phyloP scores from a whole-genome alignment of 2,113 vertebrate species.

The Melierax canorus region DNA sequence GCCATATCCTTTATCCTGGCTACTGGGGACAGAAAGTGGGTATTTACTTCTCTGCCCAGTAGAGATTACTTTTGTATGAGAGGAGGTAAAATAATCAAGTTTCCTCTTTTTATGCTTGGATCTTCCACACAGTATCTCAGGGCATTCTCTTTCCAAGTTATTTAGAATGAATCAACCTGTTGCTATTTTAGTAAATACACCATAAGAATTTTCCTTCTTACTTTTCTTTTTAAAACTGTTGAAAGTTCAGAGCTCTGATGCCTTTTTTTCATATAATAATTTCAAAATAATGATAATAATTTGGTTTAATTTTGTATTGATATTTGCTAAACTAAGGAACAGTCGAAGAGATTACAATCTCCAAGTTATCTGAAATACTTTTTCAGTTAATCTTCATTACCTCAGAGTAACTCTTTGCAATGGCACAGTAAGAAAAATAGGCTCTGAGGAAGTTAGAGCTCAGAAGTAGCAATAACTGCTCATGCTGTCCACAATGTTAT shows the following conservation, averaged over 20 bases:
- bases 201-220: neutral
- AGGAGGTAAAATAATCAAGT: neutral
- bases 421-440: neutral
- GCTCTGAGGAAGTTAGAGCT: neutral
- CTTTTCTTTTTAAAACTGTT: neutral
- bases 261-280: neutral
- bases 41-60: neutral
- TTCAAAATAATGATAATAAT: neutral
- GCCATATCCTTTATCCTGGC: conserved; percentile 4
- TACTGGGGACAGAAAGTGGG: neutral
- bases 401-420: neutral
- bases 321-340: neutral
- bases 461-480: neutral
- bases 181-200: neutral
- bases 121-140: neutral
- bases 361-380: neutral
- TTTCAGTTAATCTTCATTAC: neutral
- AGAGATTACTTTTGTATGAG: neutral
- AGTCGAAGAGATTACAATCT: neutral
- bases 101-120: neutral
- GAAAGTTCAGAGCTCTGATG: neutral
- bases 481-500: neutral
- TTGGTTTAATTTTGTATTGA: neutral
- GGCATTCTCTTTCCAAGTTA: neutral
- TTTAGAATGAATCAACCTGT: neutral